phyloP scores from a whole-genome alignment of 1,140 invertebrate genomes.

The Hestina assimilis region DNA sequence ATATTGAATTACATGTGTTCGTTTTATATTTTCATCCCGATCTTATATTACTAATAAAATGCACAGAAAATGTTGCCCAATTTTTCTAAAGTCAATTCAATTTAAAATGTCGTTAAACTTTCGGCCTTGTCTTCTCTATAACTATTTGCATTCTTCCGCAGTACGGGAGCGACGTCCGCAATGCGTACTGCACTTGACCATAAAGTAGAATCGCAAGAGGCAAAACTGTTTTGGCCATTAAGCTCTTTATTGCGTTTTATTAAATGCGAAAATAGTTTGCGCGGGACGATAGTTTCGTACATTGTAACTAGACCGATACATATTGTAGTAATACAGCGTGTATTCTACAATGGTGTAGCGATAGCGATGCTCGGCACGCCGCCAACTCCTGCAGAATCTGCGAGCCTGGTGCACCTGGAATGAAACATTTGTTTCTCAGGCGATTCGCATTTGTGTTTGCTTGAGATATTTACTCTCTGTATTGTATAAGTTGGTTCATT shows the following conservation, averaged over 20 bases:
- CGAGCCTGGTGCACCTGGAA: neutral
- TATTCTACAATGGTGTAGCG: slow-evolving; percentile 4
- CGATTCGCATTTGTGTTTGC: no score
- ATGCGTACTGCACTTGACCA: slow-evolving; percentile 14
- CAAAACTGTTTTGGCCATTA: neutral
- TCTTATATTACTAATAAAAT: no score
- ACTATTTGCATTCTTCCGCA: slow-evolving; percentile 21
- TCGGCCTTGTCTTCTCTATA: neutral
- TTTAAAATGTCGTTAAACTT: neutral
- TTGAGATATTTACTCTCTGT: no score
- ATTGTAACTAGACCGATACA: neutral
- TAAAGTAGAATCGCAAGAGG: neutral
- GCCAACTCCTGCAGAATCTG: slow-evolving; percentile 1
- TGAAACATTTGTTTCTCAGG: neutral
- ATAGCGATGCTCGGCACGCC: neutral
- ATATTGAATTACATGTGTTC: neutral
- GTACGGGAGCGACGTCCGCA: slow-evolving; percentile 19
- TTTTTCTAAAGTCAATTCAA: no score
- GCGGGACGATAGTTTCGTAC: neutral
- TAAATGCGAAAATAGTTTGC: slow-evolving; percentile 11
- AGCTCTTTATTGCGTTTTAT: neutral
- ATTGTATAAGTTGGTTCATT: no score
- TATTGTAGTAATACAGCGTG: neutral
- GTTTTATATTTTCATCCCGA: neutral
- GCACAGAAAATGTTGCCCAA: no score